phyloP scores from a whole-genome alignment of 2,888 invertebrate genomes.

The Ernsta delagoae region DNA sequence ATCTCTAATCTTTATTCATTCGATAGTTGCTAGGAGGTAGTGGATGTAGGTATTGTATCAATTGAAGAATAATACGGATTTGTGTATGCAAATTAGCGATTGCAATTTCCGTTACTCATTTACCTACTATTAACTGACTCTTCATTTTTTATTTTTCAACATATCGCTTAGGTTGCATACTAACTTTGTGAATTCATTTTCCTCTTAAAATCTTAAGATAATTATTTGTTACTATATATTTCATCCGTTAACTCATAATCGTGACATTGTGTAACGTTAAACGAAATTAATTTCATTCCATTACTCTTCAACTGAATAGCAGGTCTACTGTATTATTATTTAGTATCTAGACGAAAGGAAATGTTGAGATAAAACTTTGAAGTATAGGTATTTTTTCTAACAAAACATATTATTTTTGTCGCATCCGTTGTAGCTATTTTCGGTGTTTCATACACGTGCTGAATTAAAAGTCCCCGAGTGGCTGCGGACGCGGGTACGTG shows the following conservation, averaged over 20 bases:
- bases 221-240: neutral
- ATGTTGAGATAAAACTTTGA: too few relatives aligned
- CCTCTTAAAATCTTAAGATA: too few relatives aligned
- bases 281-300: neutral
- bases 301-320: neutral
- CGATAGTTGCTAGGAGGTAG: conserved; percentile 1
- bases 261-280: neutral
- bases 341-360: neutral
- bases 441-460: conserved; percentile 1
- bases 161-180: too few relatives aligned
- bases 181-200: too few relatives aligned
- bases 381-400: neutral
- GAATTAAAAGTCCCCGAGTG: conserved; percentile 20
- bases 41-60: neutral
- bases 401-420: conserved; percentile 7
- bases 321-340: neutral
- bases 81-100: neutral
- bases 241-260: neutral
- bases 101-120: neutral
- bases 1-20: conserved; percentile 11
- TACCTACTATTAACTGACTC: too few relatives aligned
- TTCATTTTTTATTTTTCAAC: too few relatives aligned
- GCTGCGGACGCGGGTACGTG: neutral
- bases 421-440: conserved; percentile 6
- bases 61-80: neutral